Evolutionary conservation across 1,140 invertebrate genomes (phyloP).

Genomic region (Drosophila mojavensis): DNA sequence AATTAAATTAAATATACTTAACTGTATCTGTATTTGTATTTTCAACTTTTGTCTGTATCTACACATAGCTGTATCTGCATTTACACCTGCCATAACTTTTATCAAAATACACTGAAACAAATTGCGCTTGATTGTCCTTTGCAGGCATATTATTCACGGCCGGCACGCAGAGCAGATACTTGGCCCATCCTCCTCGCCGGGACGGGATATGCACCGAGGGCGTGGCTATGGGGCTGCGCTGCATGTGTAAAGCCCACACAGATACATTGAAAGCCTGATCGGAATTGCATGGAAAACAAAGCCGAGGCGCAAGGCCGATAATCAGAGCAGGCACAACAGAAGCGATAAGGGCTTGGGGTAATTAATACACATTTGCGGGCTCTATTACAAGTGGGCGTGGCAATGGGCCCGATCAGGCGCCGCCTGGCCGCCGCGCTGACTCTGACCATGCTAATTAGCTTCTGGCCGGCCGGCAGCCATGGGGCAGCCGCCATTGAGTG

Average conservation of each 20-base stretch:
- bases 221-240: slow-evolving; percentile 13
- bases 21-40: neutral
- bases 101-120: neutral
- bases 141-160: slow-evolving; percentile 29
- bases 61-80: too few relatives aligned
- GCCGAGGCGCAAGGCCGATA: slow-evolving; percentile 9
- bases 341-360: slow-evolving; percentile 15
- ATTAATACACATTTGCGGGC: slow-evolving; percentile 25
- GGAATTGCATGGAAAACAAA: slow-evolving; percentile 21
- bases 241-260: slow-evolving; percentile 29
- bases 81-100: neutral
- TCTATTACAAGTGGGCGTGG: slow-evolving; percentile 30
- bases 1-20: neutral
- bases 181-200: neutral
- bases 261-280: slow-evolving; percentile 6
- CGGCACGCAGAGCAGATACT: neutral
- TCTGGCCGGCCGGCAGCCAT: slow-evolving; percentile 16
- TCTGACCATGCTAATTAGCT: slow-evolving; percentile 38
- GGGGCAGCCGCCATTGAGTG: slow-evolving; percentile 34
- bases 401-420: slow-evolving; percentile 16
- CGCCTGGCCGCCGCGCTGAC: slow-evolving; percentile 7
- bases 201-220: neutral
- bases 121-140: slow-evolving; percentile 42
- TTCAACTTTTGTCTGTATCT: too few relatives aligned
- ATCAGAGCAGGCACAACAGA: neutral